A percentile compares a stretch with the other conserved stretches of the same genome.
phyloP scores from a whole-genome alignment of 1,140 invertebrate species.

The Condylostylus longicornis region DNA sequence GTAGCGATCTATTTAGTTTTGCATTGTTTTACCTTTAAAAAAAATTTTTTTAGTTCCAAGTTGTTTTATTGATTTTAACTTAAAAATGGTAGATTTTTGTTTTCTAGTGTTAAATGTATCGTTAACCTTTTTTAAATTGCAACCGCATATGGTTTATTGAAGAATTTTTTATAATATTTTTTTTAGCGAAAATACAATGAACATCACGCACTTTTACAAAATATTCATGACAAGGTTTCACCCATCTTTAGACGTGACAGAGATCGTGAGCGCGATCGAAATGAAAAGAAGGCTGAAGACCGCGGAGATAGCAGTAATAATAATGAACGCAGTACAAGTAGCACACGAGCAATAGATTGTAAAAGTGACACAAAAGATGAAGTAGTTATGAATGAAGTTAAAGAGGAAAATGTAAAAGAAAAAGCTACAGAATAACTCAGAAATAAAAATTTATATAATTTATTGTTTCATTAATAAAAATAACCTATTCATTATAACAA shows the following conservation, averaged over 20 bases:
- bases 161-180: neutral
- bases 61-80: no score
- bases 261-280: slow-evolving; percentile 16
- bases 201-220: slow-evolving; percentile 16
- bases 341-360: no score
- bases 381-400: no score
- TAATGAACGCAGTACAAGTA: no score
- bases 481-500: no score
- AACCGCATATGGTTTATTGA: neutral
- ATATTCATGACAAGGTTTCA: slow-evolving; percentile 48
- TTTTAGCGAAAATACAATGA: slow-evolving; percentile 13
- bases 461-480: no score
- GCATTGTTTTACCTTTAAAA: no score
- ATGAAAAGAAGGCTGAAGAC: neutral
- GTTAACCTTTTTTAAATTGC: neutral
- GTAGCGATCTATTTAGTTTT: no score
- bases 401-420: slow-evolving; percentile 3
- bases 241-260: slow-evolving; percentile 31
- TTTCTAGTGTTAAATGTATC: neutral
- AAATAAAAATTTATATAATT: neutral
- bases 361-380: no score
- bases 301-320: no score
- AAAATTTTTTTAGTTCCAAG: no score
- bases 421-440: neutral
- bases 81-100: no score